Evolutionary conservation across 2,113 vertebrate species (phyloP), one percentile per base, ranked within the genome.

Genomic region (Bos javanicus): DNA sequence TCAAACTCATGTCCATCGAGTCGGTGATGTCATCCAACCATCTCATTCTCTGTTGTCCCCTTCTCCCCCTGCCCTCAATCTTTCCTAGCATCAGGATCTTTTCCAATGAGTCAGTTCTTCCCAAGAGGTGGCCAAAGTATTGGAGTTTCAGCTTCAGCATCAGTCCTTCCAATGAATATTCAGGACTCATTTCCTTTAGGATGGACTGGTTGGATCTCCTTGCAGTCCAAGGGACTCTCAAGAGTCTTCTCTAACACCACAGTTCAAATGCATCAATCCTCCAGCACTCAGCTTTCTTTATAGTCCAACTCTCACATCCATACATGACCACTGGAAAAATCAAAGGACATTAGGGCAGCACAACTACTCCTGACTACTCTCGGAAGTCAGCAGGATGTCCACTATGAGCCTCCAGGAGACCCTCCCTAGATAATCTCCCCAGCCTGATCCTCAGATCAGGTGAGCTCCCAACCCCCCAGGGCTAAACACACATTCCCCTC

Each of bases 61-160:
- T 67, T 36, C 33, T 71, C 17, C 33, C 11, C 64, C n/a, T 17
- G n/a, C n/a, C 17, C 7, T 36, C 17, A 71, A 21, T 71, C n/a
- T 36, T 71, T 71, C 17, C 17, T 9, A 71, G n/a, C 17, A 71
- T 71, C 64, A 5, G 0, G 17, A 17, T 36, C 64, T 71, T 71
- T 71, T 71, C n/a, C 64, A 36, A 2, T 36, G n/a, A 71, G 64
- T 36, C 17, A 0, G n/a, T 5, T 36, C 64, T 71, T 71, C 2
- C 0, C 64, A 36, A 19, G 17, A 36, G n/a, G 17, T 71, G 8
- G 17, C n/a, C n/a, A 36, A 71, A 71, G 4, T 36, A 67, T 2
- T 71, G 17, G n/a, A 71, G 64, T 71, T 71, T 71, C 64, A 71
- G n/a, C n/a, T 71, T 36, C 64, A n/a, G n/a, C n/a, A n/a, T 36